These are phyloP conservation scores for Enteromius fasciolatus DNA, from an alignment of 2,797 vertebrate genomes.

Conservation along the genomic window DNA sequence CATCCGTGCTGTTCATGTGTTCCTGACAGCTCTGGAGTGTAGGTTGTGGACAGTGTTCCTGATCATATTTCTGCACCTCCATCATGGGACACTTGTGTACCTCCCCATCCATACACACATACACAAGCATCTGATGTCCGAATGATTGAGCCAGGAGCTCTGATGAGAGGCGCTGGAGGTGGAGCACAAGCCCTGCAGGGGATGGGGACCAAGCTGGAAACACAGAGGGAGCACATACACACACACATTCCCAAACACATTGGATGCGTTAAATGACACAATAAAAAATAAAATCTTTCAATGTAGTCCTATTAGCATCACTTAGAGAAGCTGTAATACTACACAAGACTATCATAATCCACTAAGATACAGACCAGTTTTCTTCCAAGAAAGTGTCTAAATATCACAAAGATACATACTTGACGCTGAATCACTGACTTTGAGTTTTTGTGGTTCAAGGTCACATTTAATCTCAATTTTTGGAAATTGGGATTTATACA, in stretches of 20 bases:
- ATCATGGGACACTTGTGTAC: background rate
- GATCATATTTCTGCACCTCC: background rate
- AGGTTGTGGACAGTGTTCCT: background rate
- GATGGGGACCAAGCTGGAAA: background rate
- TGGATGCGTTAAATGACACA: background rate
- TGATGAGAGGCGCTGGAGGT: slow-evolving; percentile 59
- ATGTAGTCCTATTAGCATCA: background rate
- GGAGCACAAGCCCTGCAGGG: slow-evolving; percentile 48
- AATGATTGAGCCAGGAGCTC: slow-evolving; percentile 52
- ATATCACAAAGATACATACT: background rate
- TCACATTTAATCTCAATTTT: no score
- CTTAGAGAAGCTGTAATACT: background rate
- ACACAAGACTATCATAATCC: background rate
- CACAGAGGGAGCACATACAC: background rate
- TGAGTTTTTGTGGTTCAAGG: no score
- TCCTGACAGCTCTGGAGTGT: background rate
- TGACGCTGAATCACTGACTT: background rate
- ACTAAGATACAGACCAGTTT: background rate
- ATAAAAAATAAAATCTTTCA: background rate
- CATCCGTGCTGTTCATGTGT: background rate
- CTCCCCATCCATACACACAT: background rate
- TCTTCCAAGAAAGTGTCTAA: background rate
- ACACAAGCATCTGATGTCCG: slow-evolving; percentile 44
- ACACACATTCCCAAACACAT: slow-evolving; percentile 19
- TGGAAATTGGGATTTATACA: no score